Evolutionary conservation across 2,113 vertebrate genomes (phyloP), one percentile per base, ranked within the genome.

Genomic region (Pseudorectes ferrugineus): DNA sequence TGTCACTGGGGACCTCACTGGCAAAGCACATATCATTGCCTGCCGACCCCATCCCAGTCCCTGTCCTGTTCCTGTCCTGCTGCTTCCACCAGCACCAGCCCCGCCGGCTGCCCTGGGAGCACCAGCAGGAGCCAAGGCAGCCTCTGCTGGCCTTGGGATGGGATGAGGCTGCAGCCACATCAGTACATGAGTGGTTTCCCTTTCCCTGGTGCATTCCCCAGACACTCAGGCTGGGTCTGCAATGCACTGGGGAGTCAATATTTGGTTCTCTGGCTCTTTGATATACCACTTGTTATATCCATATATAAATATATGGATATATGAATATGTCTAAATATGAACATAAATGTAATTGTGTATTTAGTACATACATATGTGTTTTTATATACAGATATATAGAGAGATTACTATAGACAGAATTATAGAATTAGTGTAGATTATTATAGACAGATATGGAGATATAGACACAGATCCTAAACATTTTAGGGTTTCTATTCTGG

Each of bases 71-170:
- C 23, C 12, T 12, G 21, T 33, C 72, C 67, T 23, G 6, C 43
- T 63, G 24, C 26, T 80, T 26, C 62, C 55, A 38, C 45, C 6
- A 8, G 19, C 3, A 1, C 22, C 57, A 77, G 65, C 43, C 74
- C 46, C 0, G 0, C 45, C 29, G 88, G 21, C 28, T 73, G 12
- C 46, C n/a, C 71, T 0, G 10, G n/a, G 42, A 84, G 31, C 2
- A 0, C 28, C 3, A 13, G 36, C 1, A 4, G 33, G 6, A 10
- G 71, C 84, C 72, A 5, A 52, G 49, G 49, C 33, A 80, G 25
- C 26, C 57, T 48, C 63, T 59, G 6, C 38, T 8, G 5, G 58
- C 2, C 3, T 52, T 42, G 85, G 52, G 45, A 55, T 0, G 28
- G 43, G 83, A n/a, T 4, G 12, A 45, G 40, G 31, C 57, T 79